Evolutionary conservation across 2,113 vertebrate species (phyloP).

Genomic region (Microtus oregoni): DNA sequence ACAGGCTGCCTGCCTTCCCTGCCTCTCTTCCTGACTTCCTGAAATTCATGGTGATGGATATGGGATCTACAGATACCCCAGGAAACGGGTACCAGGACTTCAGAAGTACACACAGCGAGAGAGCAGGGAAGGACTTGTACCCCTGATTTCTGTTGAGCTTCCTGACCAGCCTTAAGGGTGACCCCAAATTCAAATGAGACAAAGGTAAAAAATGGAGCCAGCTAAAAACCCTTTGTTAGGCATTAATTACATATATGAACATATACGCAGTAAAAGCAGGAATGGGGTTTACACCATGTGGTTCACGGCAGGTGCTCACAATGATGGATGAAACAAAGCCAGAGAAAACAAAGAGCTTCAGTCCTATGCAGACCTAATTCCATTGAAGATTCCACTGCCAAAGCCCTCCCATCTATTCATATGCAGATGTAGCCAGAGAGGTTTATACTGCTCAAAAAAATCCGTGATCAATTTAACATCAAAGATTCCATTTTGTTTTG

Average conservation of each 20-base stretch:
- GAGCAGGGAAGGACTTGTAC: neutral
- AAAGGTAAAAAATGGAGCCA: neutral
- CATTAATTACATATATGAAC: neutral
- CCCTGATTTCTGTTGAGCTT: neutral
- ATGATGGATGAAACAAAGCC: neutral
- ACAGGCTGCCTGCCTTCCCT: neutral
- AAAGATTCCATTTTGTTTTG: neutral
- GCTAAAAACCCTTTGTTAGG: neutral
- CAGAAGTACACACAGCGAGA: neutral
- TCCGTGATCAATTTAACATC: conserved; percentile 25
- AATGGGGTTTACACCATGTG: neutral
- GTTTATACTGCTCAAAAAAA: conserved; percentile 11
- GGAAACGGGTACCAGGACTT: neutral
- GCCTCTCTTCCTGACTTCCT: neutral
- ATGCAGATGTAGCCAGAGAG: neutral
- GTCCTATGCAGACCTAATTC: neutral
- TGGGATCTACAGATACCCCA: neutral
- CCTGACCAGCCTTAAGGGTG: neutral
- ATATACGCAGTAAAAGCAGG: neutral
- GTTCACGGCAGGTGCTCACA: neutral
- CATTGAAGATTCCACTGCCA: neutral
- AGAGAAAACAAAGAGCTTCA: neutral
- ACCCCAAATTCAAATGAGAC: neutral
- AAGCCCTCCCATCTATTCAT: neutral
- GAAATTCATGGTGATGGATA: neutral